Evolutionary conservation across 2,888 invertebrate species (phyloP).

Genomic region (Aproaerema taeniolella): DNA sequence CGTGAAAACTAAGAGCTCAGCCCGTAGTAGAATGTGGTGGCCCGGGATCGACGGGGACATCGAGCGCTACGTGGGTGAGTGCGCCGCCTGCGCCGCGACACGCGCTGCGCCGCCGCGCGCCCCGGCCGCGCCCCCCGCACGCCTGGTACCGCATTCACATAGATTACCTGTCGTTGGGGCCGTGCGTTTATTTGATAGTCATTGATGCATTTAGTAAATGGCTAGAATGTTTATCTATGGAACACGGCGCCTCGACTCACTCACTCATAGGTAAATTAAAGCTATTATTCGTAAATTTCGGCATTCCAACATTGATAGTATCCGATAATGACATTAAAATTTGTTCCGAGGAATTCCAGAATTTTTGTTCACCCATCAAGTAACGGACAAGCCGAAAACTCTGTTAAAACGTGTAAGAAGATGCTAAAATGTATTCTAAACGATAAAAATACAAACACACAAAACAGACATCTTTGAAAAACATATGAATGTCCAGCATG

Average conservation of each 20-base stretch:
- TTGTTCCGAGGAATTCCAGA: background rate
- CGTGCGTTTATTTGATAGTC: constrained; percentile 3
- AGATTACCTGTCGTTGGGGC: constrained; percentile 9
- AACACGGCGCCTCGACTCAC: background rate
- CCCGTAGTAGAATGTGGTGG: constrained; percentile 2
- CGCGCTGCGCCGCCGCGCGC: constrained; percentile 8
- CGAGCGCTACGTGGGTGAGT: background rate
- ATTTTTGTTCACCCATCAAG: constrained; percentile 11
- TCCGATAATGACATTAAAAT: constrained; percentile 1
- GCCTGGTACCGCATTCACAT: constrained; percentile 10
- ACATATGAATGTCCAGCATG: too few relatives aligned
- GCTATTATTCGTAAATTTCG: constrained; percentile 9
- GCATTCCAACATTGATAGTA: constrained; percentile 3
- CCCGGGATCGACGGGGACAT: constrained; percentile 7
- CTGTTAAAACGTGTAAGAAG: constrained; percentile 12
- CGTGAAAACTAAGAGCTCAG: background rate
- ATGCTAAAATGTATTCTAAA: constrained; percentile 12
- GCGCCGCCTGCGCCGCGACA: background rate
- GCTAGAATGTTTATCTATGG: constrained; percentile 13
- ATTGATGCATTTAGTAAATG: constrained; percentile 17
- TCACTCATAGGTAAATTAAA: constrained; percentile 10
- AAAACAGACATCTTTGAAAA: too few relatives aligned
- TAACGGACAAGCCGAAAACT: constrained; percentile 14
- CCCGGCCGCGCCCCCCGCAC: background rate
- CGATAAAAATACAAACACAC: too few relatives aligned